These are phyloP conservation scores for Chymomyza costata DNA, from an alignment of 1,140 invertebrate genomes.

Conservation along the genomic window DNA sequence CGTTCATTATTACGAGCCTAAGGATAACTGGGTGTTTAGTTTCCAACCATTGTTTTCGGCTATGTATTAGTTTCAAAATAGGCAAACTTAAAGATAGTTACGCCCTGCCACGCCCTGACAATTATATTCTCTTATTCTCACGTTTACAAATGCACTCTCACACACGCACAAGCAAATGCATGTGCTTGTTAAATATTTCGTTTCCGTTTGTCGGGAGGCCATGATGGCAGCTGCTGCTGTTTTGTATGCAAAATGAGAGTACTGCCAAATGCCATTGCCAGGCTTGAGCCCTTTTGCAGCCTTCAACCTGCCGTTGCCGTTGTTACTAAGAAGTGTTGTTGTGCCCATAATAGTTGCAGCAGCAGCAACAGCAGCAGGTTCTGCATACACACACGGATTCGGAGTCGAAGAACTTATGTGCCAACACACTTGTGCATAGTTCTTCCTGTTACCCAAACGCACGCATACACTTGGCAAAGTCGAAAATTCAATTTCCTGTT, in stretches of 20 bases:
- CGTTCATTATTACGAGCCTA: too few species aligned
- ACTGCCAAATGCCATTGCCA: slow-evolving; percentile 57
- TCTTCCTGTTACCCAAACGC: too few species aligned
- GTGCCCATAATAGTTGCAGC: slow-evolving; percentile 52
- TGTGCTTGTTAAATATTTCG: slow-evolving; percentile 73
- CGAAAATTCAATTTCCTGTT: slow-evolving; percentile 74
- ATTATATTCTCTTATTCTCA: slow-evolving; percentile 38
- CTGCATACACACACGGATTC: slow-evolving; percentile 18
- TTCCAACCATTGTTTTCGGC: too few species aligned
- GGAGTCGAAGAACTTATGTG: slow-evolving; percentile 16
- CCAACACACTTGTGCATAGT: slow-evolving; percentile 28
- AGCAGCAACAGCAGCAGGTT: slow-evolving; percentile 28
- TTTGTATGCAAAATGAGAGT: slow-evolving; percentile 72
- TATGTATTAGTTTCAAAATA: too few species aligned
- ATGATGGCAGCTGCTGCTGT: slow-evolving; percentile 26
- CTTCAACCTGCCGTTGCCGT: slow-evolving; percentile 34
- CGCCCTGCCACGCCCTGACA: slow-evolving; percentile 52
- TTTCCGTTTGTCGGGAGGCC: slow-evolving; percentile 54
- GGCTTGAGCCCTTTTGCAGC: slow-evolving; percentile 14
- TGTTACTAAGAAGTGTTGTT: slow-evolving; percentile 23
- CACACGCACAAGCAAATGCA: slow-evolving; percentile 30
- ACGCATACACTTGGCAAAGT: slow-evolving; percentile 59
- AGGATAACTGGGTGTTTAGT: too few species aligned
- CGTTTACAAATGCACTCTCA: slow-evolving; percentile 2
- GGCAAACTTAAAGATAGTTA: too few species aligned